Conservation (phyloP, 2,888 invertebrate species). For the Scaeva pyrastri region DNA sequence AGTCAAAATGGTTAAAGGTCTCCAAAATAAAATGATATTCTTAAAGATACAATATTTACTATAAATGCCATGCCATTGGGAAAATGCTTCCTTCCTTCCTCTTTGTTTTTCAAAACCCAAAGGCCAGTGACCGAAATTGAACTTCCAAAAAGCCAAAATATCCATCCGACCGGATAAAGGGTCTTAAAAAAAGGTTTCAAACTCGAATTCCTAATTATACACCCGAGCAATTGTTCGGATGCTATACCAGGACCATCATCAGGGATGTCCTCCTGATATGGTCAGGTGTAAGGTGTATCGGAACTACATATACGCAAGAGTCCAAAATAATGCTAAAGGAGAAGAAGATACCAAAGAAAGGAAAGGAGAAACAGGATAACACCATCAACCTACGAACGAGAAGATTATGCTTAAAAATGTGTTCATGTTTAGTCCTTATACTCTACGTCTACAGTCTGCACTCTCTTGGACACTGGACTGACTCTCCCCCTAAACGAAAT, state of each 20-base stretch:
- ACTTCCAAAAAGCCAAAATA: neutral
- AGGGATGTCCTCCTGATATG: neutral
- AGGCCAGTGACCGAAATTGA: neutral
- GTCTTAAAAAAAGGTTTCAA: neutral
- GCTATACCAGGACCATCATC: neutral
- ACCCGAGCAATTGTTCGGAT: neutral
- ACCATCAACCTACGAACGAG: too few species aligned
- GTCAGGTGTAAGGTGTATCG: neutral
- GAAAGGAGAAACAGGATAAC: too few species aligned
- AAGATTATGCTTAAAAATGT: constrained; percentile 54
- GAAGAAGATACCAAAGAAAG: neutral
- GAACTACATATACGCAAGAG: neutral
- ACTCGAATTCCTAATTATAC: constrained; percentile 3
- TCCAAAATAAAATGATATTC: too few species aligned
- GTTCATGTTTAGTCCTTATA: too few species aligned
- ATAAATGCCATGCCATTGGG: too few species aligned
- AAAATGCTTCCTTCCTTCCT: neutral
- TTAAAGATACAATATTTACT: too few species aligned
- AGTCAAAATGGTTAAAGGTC: too few species aligned
- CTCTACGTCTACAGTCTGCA: too few species aligned
- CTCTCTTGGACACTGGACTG: too few species aligned
- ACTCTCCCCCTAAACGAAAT: too few species aligned
- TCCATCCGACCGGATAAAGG: neutral
- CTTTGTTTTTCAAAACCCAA: neutral
- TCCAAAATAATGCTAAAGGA: constrained; percentile 6